Evolutionary conservation across 35 echinoderm and acorn worm genomes (phyloP).

Genomic region (Heliocidaris erythrogramma): DNA sequence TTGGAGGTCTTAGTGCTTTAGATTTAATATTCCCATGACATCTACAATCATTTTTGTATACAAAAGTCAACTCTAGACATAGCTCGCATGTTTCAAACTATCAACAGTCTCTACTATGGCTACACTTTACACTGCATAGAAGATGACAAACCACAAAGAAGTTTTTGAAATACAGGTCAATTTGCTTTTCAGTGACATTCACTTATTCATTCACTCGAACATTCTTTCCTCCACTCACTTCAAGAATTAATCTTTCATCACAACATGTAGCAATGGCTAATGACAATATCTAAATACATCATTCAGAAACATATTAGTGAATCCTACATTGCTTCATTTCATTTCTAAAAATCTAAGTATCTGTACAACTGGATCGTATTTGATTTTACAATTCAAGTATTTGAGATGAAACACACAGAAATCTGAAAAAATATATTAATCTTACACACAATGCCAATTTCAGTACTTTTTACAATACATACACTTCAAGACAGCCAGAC

Average conservation of each 20-base stretch:
- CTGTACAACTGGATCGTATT: background rate
- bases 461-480: conserved; percentile 33
- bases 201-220: background rate
- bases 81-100: background rate
- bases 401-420: conserved; percentile 35
- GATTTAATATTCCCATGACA: background rate
- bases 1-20: background rate
- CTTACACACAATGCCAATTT: background rate
- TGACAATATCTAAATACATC: background rate
- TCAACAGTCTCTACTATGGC: background rate
- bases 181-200: background rate
- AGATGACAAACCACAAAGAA: background rate
- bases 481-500: background rate
- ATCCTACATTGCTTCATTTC: background rate
- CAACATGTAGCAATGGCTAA: background rate
- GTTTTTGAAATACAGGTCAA: background rate
- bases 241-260: background rate
- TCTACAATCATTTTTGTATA: background rate
- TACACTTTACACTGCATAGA: conserved; percentile 9
- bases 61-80: background rate
- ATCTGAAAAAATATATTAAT: conserved; percentile 38
- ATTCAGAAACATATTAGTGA: background rate
- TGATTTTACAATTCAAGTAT: background rate
- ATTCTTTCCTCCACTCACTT: background rate
- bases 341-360: conserved; percentile 5